These are phyloP conservation scores for Pelmatolapia mariae DNA, from an alignment of 2,113 vertebrate genomes.

Conservation along the genomic window DNA sequence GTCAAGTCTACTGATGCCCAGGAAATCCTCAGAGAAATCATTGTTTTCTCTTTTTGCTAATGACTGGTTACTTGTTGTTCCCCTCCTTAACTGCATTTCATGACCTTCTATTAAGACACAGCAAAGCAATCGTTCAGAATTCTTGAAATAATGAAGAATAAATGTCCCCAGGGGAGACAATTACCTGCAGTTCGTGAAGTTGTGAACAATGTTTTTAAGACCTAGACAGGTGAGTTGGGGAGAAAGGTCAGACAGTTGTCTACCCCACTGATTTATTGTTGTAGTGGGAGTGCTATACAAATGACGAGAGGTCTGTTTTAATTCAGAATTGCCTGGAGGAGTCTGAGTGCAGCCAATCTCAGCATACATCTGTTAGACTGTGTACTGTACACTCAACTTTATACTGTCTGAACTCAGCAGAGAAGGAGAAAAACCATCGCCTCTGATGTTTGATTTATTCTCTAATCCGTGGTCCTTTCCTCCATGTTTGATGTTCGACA, in stretches of 20 bases:
- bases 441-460: slow-evolving; percentile 29
- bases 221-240: background rate
- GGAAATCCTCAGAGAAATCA: background rate
- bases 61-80: slow-evolving; percentile 22
- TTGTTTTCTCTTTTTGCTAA: slow-evolving; percentile 32
- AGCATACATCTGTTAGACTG: background rate
- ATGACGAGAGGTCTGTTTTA: background rate
- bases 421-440: background rate
- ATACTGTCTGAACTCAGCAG: background rate
- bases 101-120: slow-evolving; percentile 35
- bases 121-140: slow-evolving; percentile 22
- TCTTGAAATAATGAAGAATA: slow-evolving; percentile 37
- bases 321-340: background rate
- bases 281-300: background rate
- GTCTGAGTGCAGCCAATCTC: background rate
- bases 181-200: slow-evolving; percentile 42
- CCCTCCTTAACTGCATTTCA: slow-evolving; percentile 32
- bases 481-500: slow-evolving; percentile 32
- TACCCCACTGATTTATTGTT: slow-evolving; percentile 15
- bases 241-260: slow-evolving; percentile 27
- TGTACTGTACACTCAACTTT: background rate
- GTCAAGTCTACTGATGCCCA: background rate
- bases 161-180: slow-evolving; percentile 20
- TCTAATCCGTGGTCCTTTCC: background rate
- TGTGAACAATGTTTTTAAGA: slow-evolving; percentile 11